Evolutionary conservation across 2,888 invertebrate species (phyloP), one percentile per base, ranked within the genome.

Genomic region (Silvanus unidentatus): DNA sequence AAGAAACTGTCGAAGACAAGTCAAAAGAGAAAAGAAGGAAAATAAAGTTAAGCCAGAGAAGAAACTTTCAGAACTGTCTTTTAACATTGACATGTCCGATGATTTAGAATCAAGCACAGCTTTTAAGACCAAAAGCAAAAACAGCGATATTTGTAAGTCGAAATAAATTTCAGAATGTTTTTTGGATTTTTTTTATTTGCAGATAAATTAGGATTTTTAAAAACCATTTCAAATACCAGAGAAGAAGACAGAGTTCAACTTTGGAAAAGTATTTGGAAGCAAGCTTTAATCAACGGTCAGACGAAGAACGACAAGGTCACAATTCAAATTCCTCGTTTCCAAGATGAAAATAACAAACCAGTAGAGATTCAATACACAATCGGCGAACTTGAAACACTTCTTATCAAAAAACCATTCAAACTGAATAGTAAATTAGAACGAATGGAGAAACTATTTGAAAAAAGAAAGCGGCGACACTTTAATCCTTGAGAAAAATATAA

Each of bases 241-340:
- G 63, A 62, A 35, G 53, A 59, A 1, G 66, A 66, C 49, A 66
- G 65, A 47, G 48, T 55, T 15, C 52, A 54, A 35, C 52, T 71
- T 11, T 70, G 70, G 68, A 58, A 64, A 15, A 70, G 59, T 44
- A 68, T 71, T 27, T 65, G 67, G 63, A 60, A 59, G 6, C 68
- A 69, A 50, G 69, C 69, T 2, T 58, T 64, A 43, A 60, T 57
- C 2, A 65, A 67, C 38, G 62, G 66, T 1, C 66, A 66, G 48
- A 62, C 59, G 2, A 70, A 60, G 42, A 49, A 62, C 3, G 69
- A 70, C 43, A 66, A 62, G 14, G 66, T 71, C 0, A 65, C 65
- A 1, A 67, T 71, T n/a, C 69, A 71, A 48, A 56, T 70, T 29
- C 69, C 69, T 1, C 54, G 59, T 27, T 53, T 51, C 5, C 58